phyloP scores from a whole-genome alignment of 2,888 invertebrate genomes.

The Apamea epomidion region DNA sequence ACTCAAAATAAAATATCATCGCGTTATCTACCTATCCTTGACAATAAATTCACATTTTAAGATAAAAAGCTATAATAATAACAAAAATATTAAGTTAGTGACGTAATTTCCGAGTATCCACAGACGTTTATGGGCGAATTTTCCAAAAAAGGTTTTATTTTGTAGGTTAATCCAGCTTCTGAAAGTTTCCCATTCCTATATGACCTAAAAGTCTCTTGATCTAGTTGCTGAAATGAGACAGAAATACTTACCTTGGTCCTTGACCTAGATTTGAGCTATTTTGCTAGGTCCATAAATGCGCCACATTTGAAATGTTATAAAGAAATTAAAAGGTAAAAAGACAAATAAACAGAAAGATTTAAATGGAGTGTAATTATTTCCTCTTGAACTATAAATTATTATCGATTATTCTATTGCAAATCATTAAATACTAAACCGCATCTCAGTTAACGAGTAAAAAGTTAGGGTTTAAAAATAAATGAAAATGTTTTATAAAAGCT shows the following conservation, averaged over 20 bases:
- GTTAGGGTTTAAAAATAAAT: no score
- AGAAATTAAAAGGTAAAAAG: background rate
- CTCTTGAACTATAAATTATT: background rate
- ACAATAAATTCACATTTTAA: background rate
- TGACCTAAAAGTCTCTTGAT: conserved; percentile 73
- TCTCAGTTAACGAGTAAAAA: background rate
- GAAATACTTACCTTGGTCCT: conserved; percentile 72
- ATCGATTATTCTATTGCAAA: background rate
- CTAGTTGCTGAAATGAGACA: conserved; percentile 73
- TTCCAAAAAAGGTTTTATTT: conserved; percentile 25
- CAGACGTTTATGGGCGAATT: background rate
- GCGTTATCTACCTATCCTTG: background rate
- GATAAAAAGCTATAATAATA: background rate
- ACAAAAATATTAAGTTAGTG: background rate
- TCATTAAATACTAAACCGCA: background rate
- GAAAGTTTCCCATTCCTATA: conserved; percentile 66
- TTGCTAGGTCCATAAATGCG: conserved; percentile 62
- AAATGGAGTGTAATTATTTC: background rate
- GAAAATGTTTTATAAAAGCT: background rate
- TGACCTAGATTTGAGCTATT: conserved; percentile 76
- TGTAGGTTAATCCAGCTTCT: conserved; percentile 27
- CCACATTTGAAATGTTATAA: conserved; percentile 66
- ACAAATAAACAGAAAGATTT: background rate
- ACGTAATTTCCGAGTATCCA: background rate
- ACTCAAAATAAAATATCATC: conserved; percentile 11